Percentiles rank a stretch among this genome's conserved stretches.
Evolutionary conservation across 2,888 invertebrate species (phyloP).

Genomic region (Aplocera efformata): DNA sequence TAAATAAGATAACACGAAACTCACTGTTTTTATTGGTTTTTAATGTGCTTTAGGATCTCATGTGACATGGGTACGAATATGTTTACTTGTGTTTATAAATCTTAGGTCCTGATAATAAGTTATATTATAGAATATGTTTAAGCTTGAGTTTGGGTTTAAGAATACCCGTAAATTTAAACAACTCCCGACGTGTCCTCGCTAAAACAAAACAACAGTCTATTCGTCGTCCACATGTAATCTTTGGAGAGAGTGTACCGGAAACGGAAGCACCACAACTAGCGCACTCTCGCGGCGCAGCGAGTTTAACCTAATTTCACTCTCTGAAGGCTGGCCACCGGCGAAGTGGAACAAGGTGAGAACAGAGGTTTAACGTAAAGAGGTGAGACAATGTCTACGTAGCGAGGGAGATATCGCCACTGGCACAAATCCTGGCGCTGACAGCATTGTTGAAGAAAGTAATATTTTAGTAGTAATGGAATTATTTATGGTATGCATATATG

Average conservation of each 20-base stretch:
- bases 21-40: too few species aligned
- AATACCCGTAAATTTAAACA: too few species aligned
- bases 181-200: too few species aligned
- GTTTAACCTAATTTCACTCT: slow-evolving; percentile 64
- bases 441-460: neutral
- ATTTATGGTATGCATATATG: too few species aligned
- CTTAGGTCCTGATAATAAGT: too few species aligned
- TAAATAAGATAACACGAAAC: too few species aligned
- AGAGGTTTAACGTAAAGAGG: slow-evolving; percentile 17
- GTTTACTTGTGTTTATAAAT: too few species aligned
- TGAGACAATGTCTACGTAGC: slow-evolving; percentile 5
- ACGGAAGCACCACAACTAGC: slow-evolving; percentile 27
- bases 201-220: slow-evolving; percentile 1
- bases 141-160: too few species aligned
- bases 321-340: slow-evolving; percentile 36
- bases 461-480: too few species aligned
- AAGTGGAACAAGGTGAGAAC: slow-evolving; percentile 38
- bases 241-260: slow-evolving; percentile 24
- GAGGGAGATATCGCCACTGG: slow-evolving; percentile 3
- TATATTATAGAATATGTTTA: too few species aligned
- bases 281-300: slow-evolving; percentile 30
- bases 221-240: slow-evolving; percentile 33
- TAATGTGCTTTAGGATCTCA: too few species aligned
- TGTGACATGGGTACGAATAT: too few species aligned
- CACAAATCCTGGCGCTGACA: neutral